Base-by-base conservation (phyloP, 2,888 invertebrate species). In the Dicycla oo region DNA sequence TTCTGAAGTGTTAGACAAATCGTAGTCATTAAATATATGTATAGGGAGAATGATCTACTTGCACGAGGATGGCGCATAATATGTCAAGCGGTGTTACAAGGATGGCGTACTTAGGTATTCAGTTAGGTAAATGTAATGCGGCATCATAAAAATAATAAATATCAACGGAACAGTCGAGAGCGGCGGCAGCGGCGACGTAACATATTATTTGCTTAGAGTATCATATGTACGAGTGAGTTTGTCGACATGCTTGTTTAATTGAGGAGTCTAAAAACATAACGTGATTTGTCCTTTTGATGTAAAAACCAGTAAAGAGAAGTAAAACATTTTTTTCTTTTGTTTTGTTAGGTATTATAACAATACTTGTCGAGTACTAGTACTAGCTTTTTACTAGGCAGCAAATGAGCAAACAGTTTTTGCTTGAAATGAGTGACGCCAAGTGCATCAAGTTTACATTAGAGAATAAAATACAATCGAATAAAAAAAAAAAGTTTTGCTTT, bases 1-100 rank as follows among this genome's bases (percentile, higher is more conserved):
- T 43, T 45, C 45, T 38, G 13, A 49, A 66, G 57, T 72, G 45
- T 71, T 66, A 56, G 57, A 62, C 38, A 67, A 78, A 79, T 67
- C 0, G 40, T 7, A 10, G 30, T 11, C n/a, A 40, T 51, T 63
- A 38, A 23, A 43, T 11, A 53, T 58, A 43, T 11, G 49, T 58
- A 49, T 18, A 34, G 72, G 20, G 38, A 54, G 45, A 51, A n/a
- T 13, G 43, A 38, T 64, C 18, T 45, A 20, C 7, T 57, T 34
- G 20, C 18, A 45, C 6, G 15, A 58, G 43, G 43, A 53, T 40
- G 15, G n/a, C 23, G 23, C 40, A 3, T 72, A 38, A 10, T 5
- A 43, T 62, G n/a, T 74, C 26, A 45, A 26, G 13, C n/a, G 20
- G 11, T 34, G 10, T 30, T 54, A 38, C 18, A 11, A 11, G 18